Conservation (phyloP, 2,888 invertebrate genomes). For the Hylaea fasciaria region DNA sequence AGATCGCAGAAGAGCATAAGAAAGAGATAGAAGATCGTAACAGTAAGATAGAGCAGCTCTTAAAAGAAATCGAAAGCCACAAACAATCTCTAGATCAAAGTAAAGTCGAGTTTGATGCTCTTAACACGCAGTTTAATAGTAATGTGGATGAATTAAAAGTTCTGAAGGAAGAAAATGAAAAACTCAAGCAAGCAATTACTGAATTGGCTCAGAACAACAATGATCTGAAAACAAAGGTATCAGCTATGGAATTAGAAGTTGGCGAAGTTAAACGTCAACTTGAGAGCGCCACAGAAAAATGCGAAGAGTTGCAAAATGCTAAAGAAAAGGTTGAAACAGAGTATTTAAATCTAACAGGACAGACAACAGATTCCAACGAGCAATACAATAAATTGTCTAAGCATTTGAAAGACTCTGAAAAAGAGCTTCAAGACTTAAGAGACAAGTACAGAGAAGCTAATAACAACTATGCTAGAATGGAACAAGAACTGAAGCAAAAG, state of each 20-base stretch:
- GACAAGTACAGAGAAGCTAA: constrained; percentile 75
- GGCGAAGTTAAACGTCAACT: constrained; percentile 86
- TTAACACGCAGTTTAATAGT: constrained; percentile 76
- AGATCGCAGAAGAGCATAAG: constrained; percentile 81
- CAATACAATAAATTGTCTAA: constrained; percentile 84
- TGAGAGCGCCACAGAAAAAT: constrained; percentile 83
- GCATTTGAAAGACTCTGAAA: constrained; percentile 84
- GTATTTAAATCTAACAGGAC: constrained; percentile 84
- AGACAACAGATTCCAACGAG: constrained; percentile 85
- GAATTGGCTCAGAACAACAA: constrained; percentile 70
- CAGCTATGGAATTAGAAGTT: constrained; percentile 79
- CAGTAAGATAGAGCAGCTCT: constrained; percentile 77
- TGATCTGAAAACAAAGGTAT: constrained; percentile 72
- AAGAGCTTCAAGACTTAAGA: constrained; percentile 81
- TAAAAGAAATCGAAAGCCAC: constrained; percentile 78
- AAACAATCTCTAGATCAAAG: constrained; percentile 76
- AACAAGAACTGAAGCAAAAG: constrained; percentile 80
- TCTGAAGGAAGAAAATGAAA: constrained; percentile 75
- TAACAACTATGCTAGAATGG: constrained; percentile 72
- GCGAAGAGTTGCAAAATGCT: constrained; percentile 81
- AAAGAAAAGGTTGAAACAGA: constrained; percentile 86
- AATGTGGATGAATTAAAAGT: constrained; percentile 74
- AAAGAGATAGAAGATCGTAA: constrained; percentile 82
- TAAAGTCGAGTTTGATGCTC: constrained; percentile 76
- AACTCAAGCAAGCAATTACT: constrained; percentile 70